These are phyloP conservation scores for Python bivittatus DNA, from an alignment of 2,113 vertebrate genomes.

Conservation along the genomic window DNA sequence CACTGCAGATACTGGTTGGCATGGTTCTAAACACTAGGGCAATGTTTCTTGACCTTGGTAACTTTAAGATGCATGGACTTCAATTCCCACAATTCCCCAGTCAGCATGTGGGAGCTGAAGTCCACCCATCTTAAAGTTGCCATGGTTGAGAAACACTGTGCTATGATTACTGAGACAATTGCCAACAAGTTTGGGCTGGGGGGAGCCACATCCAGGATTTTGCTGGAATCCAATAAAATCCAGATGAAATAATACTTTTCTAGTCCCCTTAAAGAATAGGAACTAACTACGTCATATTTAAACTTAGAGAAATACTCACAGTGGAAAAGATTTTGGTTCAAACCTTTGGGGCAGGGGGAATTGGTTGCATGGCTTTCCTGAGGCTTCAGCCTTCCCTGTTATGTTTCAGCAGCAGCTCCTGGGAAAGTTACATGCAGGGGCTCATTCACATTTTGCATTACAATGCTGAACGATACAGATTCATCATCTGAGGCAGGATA, in stretches of 20 bases:
- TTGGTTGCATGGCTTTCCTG: too few species aligned
- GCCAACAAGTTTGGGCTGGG: neutral
- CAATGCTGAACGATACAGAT: too few species aligned
- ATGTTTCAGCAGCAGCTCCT: too few species aligned
- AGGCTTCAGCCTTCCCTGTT: too few species aligned
- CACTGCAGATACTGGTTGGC: too few species aligned
- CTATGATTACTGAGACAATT: neutral
- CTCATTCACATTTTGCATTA: too few species aligned
- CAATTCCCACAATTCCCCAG: too few species aligned
- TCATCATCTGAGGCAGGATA: neutral
- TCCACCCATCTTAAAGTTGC: neutral
- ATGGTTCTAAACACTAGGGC: too few species aligned
- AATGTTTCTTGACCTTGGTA: too few species aligned
- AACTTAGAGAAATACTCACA: neutral
- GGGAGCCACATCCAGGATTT: neutral
- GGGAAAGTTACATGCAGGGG: too few species aligned
- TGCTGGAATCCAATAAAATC: neutral
- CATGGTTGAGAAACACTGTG: neutral
- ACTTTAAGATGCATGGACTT: too few species aligned
- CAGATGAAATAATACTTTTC: neutral
- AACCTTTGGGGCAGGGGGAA: too few species aligned
- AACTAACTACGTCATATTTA: neutral
- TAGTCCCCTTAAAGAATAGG: neutral
- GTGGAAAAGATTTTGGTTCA: neutral
- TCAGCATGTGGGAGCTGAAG: neutral